These are phyloP conservation scores for Oreotrochilus melanogaster DNA, from an alignment of 2,113 vertebrate species.

Conservation along the genomic window DNA sequence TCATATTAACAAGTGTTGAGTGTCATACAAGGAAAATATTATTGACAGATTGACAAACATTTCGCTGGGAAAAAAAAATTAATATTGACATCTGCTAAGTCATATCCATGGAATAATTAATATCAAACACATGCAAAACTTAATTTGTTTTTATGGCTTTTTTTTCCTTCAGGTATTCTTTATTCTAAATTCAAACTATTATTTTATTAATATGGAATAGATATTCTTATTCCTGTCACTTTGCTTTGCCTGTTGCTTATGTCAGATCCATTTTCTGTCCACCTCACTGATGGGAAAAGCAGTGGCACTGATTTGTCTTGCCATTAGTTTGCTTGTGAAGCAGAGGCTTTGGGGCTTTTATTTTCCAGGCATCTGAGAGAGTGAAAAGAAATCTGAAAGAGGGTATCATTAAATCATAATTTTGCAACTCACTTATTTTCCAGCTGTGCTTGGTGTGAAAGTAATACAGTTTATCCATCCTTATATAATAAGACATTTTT, in stretches of 20 bases:
- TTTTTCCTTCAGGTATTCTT: neutral
- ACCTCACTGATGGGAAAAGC: neutral
- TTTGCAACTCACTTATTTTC: conserved; percentile 62
- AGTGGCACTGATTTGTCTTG: neutral
- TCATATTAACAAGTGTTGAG: conserved; percentile 35
- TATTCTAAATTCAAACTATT: neutral
- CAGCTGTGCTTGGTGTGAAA: conserved; percentile 14
- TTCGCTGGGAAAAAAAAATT: neutral
- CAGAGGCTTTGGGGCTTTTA: neutral
- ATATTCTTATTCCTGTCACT: conserved; percentile 14
- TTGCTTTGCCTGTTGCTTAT: neutral
- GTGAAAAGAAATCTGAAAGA: conserved; percentile 29
- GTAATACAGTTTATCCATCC: conserved; percentile 26
- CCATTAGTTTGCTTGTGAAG: neutral
- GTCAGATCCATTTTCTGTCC: neutral
- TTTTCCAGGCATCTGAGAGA: conserved; percentile 36
- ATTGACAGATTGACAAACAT: conserved; percentile 18
- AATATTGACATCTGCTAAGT: conserved; percentile 15
- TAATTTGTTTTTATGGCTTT: neutral
- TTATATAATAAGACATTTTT: conserved; percentile 17
- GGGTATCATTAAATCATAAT: conserved; percentile 41
- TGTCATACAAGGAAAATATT: neutral
- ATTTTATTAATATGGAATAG: neutral
- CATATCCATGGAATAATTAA: neutral
- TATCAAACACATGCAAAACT: neutral